phyloP scores from a whole-genome alignment of 1,140 invertebrate species.

The Colletes latitarsis region DNA sequence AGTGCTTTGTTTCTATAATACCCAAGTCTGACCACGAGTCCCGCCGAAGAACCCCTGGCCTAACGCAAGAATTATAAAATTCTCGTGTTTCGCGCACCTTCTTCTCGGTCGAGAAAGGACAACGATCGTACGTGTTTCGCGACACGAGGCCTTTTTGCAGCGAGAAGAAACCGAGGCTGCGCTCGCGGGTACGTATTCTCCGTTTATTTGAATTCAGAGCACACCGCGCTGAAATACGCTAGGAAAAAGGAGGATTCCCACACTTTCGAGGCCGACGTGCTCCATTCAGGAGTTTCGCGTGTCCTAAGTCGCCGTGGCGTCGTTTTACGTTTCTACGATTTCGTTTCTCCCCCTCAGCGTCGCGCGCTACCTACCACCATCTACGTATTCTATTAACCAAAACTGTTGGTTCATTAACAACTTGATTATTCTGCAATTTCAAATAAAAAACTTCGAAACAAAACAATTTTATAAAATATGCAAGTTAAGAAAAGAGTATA shows the following conservation, averaged over 20 bases:
- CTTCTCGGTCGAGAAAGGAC: conserved; percentile 7
- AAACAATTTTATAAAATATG: too few species aligned
- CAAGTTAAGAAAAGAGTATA: too few species aligned
- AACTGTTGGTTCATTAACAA: too few species aligned
- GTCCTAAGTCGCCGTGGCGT: conserved; percentile 17
- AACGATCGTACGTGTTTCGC: conserved; percentile 41
- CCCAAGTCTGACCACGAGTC: too few species aligned
- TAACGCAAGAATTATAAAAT: conserved; percentile 35
- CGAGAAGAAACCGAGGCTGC: neutral
- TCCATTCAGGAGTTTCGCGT: conserved; percentile 47
- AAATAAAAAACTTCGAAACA: too few species aligned
- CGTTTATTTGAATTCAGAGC: conserved; percentile 53
- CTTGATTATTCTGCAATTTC: too few species aligned
- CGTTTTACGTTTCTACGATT: conserved; percentile 26
- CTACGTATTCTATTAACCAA: too few species aligned
- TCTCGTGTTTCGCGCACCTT: conserved; percentile 24
- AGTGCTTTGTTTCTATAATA: too few species aligned
- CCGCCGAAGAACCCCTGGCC: conserved; percentile 7
- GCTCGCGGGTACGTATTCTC: neutral
- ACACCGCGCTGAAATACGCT: conserved; percentile 44
- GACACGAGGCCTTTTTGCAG: conserved; percentile 42
- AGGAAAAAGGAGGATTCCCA: conserved; percentile 53
- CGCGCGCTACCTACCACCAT: too few species aligned
- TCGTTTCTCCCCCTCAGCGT: neutral
- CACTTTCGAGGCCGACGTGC: conserved; percentile 42